Evolutionary conservation across 2,113 vertebrate species (phyloP).

Genomic region (Anguilla rostrata): DNA sequence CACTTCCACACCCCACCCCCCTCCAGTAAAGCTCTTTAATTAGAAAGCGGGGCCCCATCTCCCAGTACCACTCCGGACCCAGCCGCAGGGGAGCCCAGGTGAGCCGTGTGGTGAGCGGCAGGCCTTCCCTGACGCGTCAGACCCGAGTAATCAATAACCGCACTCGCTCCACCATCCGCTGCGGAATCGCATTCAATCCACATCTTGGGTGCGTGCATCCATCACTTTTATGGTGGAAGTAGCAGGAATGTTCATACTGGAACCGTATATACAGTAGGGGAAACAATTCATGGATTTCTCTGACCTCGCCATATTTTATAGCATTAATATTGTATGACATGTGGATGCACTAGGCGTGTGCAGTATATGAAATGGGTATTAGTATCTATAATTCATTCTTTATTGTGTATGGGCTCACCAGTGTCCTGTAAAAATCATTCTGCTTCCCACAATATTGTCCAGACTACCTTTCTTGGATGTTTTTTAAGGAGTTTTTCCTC

Average conservation of each 20-base stretch:
- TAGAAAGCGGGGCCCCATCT: neutral
- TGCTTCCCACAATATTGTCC: slow-evolving; percentile 1
- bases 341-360: slow-evolving; percentile 52
- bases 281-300: slow-evolving; percentile 19
- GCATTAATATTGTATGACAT: slow-evolving; percentile 60
- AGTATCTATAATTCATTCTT: slow-evolving; percentile 60
- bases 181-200: neutral
- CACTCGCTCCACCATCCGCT: neutral
- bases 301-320: slow-evolving; percentile 7
- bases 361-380: slow-evolving; percentile 37
- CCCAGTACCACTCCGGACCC: neutral
- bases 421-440: slow-evolving; percentile 1
- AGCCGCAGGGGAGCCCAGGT: neutral
- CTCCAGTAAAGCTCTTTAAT: neutral
- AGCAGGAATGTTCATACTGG: neutral
- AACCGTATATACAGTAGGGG: neutral
- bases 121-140: neutral
- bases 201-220: neutral
- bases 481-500: neutral
- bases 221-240: neutral
- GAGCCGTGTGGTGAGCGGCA: neutral
- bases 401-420: slow-evolving; percentile 9
- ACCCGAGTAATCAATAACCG: neutral
- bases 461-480: no score
- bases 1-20: no score